Evolutionary conservation across 2,888 invertebrate species (phyloP).

Genomic region (Leptopilina myrica): DNA sequence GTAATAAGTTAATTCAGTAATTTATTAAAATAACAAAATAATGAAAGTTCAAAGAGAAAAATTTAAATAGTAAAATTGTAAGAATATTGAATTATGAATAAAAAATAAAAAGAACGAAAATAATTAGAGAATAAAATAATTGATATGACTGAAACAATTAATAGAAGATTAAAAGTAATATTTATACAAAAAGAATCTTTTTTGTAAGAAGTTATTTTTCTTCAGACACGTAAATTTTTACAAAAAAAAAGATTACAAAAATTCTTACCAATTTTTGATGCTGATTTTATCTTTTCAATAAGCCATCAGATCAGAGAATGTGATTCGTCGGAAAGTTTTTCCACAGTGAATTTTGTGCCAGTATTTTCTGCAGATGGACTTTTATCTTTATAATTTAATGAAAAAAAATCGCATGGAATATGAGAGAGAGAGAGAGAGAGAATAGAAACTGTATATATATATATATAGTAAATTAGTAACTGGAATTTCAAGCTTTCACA

Average conservation of each 20-base stretch:
- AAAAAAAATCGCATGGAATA: not conserved
- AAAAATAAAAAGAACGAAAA: too few relatives aligned
- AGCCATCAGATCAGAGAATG: not conserved
- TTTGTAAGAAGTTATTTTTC: not conserved
- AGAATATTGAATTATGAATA: too few relatives aligned
- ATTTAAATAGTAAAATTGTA: too few relatives aligned
- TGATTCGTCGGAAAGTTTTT: not conserved
- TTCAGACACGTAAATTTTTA: too few relatives aligned
- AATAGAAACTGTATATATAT: not conserved
- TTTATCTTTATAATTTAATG: slow-evolving; percentile 7
- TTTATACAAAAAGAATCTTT: not conserved
- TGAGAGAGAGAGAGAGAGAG: not conserved
- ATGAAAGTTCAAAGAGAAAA: too few relatives aligned
- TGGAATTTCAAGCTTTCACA: slow-evolving; percentile 14
- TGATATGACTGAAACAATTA: too few relatives aligned
- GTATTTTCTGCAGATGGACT: not conserved
- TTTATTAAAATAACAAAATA: too few relatives aligned
- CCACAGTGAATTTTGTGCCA: not conserved
- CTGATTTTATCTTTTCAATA: slow-evolving; percentile 20
- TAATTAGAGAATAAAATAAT: too few relatives aligned
- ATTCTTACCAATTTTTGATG: not conserved
- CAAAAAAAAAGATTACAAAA: not conserved
- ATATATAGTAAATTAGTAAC: slow-evolving; percentile 9
- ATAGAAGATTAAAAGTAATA: not conserved
- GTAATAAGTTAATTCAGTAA: too few relatives aligned